Percentiles rank a stretch among this genome's conserved stretches.
Conservation (phyloP, 2,113 vertebrate species). For the Corythaeola cristata region DNA sequence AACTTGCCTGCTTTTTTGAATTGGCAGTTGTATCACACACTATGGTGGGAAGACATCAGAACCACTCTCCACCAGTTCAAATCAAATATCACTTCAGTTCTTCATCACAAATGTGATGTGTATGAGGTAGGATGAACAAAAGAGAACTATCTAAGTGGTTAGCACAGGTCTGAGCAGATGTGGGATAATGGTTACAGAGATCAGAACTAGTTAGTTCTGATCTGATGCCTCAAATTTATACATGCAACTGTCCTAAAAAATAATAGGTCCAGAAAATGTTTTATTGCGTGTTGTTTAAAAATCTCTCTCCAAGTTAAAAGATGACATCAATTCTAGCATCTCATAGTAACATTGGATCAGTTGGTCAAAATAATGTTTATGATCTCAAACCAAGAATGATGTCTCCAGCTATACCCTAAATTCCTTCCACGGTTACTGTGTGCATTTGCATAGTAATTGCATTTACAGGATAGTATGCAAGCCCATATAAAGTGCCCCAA, state of each 20-base stretch:
- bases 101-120: not conserved
- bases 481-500: not conserved
- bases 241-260: not conserved
- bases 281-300: not conserved
- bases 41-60: not conserved
- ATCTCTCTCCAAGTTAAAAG: not conserved
- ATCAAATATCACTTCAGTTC: not conserved
- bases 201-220: not conserved
- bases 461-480: not conserved
- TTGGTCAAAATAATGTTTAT: not conserved
- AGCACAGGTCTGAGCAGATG: not conserved
- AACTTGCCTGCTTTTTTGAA: not conserved
- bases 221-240: not conserved
- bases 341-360: not conserved
- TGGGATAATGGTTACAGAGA: not conserved
- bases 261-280: not conserved
- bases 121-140: not conserved
- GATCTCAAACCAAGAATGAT: not conserved
- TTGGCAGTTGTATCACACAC: not conserved
- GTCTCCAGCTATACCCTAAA: not conserved
- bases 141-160: not conserved
- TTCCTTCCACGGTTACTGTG: not conserved
- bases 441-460: constrained; percentile 9
- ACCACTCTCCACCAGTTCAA: not conserved
- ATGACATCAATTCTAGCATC: not conserved